These are phyloP conservation scores for Trachythela sp. DNA, from an alignment of 64 coral and sea anemone genomes.

Conservation along the genomic window DNA sequence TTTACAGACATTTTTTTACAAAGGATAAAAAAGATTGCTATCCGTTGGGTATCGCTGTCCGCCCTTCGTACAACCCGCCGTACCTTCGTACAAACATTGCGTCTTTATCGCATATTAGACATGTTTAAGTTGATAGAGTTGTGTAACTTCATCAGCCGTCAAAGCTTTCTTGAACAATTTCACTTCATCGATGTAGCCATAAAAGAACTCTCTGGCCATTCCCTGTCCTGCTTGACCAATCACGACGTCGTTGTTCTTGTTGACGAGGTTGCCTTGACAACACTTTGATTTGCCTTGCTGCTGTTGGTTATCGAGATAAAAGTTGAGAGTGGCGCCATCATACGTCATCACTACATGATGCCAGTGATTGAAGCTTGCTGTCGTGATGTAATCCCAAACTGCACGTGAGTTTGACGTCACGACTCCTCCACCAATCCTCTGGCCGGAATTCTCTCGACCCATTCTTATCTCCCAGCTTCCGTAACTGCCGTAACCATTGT, in stretches of 20 bases:
- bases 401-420: background rate
- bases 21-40: too few relatives aligned
- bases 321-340: background rate
- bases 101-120: background rate
- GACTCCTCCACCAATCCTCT: background rate
- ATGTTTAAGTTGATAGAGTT: slow-evolving; percentile 12
- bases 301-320: background rate
- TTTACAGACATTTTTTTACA: too few relatives aligned
- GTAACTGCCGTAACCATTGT: background rate
- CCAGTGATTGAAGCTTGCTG: background rate
- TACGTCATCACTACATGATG: slow-evolving; percentile 18
- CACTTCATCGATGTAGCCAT: slow-evolving; percentile 26
- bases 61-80: too few relatives aligned
- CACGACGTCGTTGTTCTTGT: background rate
- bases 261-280: background rate
- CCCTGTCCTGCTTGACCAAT: background rate
- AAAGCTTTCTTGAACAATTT: slow-evolving; percentile 16
- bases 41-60: too few relatives aligned
- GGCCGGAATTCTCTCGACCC: background rate
- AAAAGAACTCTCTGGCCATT: background rate
- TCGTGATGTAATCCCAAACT: background rate
- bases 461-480: slow-evolving; percentile 11
- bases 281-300: background rate
- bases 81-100: too few relatives aligned
- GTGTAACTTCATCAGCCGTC: background rate